These are phyloP conservation scores for Melinaea menophilus DNA, from an alignment of 2,888 invertebrate species.

Conservation along the genomic window DNA sequence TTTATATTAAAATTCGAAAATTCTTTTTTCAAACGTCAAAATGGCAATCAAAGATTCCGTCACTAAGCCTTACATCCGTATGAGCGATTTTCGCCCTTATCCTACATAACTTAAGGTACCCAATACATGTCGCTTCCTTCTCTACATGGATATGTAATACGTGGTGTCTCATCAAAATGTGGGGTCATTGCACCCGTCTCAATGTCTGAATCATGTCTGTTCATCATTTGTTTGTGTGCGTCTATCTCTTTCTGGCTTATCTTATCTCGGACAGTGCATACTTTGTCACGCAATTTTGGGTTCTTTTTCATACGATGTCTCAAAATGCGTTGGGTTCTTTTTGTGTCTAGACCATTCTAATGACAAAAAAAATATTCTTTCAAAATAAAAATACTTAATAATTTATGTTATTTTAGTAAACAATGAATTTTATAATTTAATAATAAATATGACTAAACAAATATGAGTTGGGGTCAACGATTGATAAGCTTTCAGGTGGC, in stretches of 20 bases:
- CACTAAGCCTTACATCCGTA: not conserved
- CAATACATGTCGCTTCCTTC: slow-evolving; percentile 17
- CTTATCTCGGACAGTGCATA: slow-evolving; percentile 40
- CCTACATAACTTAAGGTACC: slow-evolving; percentile 5
- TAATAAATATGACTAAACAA: slow-evolving; percentile 16
- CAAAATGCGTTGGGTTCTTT: slow-evolving; percentile 10
- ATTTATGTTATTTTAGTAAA: not conserved
- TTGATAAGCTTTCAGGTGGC: slow-evolving; percentile 21
- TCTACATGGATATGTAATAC: slow-evolving; percentile 23
- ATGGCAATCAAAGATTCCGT: slow-evolving; percentile 25
- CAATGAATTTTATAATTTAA: not conserved
- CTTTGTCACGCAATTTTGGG: slow-evolving; percentile 32
- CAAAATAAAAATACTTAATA: too few species aligned
- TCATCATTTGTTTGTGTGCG: slow-evolving; percentile 45
- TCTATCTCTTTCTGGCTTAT: slow-evolving; percentile 39
- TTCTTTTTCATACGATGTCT: slow-evolving; percentile 1
- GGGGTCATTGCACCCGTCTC: slow-evolving; percentile 45
- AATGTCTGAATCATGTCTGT: slow-evolving; percentile 51
- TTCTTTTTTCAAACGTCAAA: slow-evolving; percentile 20
- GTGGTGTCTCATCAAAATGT: slow-evolving; percentile 58
- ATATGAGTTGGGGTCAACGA: slow-evolving; percentile 9
- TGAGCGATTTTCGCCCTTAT: slow-evolving; percentile 14
- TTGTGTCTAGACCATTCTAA: not conserved
- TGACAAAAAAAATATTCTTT: too few species aligned
- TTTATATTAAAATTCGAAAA: slow-evolving; percentile 14